Evolutionary conservation across 2,113 vertebrate genomes (phyloP), one percentile per base, ranked within the genome.

Genomic region (Siniperca knerii): DNA sequence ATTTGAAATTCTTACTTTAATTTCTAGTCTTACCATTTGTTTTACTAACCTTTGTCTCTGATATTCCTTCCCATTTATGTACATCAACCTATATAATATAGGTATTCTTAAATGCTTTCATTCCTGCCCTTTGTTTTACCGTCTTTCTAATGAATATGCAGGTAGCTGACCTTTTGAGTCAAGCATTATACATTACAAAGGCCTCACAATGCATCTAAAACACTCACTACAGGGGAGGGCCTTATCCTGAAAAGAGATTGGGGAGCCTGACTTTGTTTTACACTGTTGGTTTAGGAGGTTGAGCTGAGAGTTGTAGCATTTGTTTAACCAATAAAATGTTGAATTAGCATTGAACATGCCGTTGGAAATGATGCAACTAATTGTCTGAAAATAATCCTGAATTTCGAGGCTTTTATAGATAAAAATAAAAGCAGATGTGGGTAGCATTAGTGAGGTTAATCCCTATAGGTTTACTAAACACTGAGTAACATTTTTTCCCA

Each of bases 141-240:
- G 50, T 78, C 67, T 65, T 50, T 12, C 54, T 68, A 87, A 88
- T 93, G 82, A 83, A 85, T 91, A 92, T 92, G 89, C 74, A 88
- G 72, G 77, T 78, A 55, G 21, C 25, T 79, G 61, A 84, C 65
- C 87, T 76, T 87, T 89, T 81, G 69, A 92, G 68, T 80, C 55
- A 76, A 35, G 25, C 55, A 75, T 48, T 90, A 46, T 61, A 79
- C 89, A 92, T 92, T 60, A 92, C 89, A 94, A 94, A 87, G 70
- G 44, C 64, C 83, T 79, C 62, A 75, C 83, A 83, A 83, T 91
- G 88, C 86, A 82, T 85, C 67, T 88, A 70, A 87, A 92, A 88
- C 29, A 50, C 68, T 82, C 88, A 79, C 89, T 23, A 60, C 81
- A 79, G 87, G 87, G 78, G 70, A 74, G 37, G 71, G 61, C 16